Evolutionary conservation across 2,888 invertebrate species (phyloP), one percentile per base, ranked within the genome.

Genomic region (Dermolepida albohirtum): DNA sequence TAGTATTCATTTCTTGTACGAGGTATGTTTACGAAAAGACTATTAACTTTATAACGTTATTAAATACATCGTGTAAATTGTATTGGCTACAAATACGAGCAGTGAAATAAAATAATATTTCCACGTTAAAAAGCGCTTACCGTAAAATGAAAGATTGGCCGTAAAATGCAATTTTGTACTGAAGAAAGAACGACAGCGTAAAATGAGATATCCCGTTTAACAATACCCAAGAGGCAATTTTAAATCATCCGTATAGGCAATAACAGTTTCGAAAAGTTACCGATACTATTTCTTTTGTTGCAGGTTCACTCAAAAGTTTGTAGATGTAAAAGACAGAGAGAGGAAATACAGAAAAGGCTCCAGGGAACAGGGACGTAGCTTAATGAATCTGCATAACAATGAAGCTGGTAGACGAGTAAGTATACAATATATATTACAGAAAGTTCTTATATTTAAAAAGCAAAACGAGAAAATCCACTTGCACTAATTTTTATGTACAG

Each of bases 331-430:
- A 64, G 98, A 98, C 78, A 88, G 94, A 64, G 98, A 98, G 82
- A 89, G 92, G 68, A 92, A 91, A 78, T 91, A 90, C 80, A 93
- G 93, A 78, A 87, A 93, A 74, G 93, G 94, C 67, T 92, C 94
- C 71, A 88, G 89, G 67, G 93, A 94, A 76, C 91, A 92, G 78
- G 96, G 95, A 1, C 85, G 95, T 44, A 92, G 94, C 79, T 87
- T 98, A 72, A 98, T 98, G 96, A 98, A 98, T 86, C 85, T 98
- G 64, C 97, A 98, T 83, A 98, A 98, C 85, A 99, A 98, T 83
- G 97, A 99, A 83, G 98, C 97, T 41, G 98, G 98, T 10, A 86
- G 98, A 80, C 88, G 96, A 90, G 97, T 98, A 86, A 88, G 90
- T 83, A 51, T 63, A 51, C 63, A 63, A 17, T 40, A 27, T 44